Evolutionary conservation across 2,888 invertebrate genomes (phyloP), one percentile per base, ranked within the genome.

Genomic region (Eristalis intricaria): DNA sequence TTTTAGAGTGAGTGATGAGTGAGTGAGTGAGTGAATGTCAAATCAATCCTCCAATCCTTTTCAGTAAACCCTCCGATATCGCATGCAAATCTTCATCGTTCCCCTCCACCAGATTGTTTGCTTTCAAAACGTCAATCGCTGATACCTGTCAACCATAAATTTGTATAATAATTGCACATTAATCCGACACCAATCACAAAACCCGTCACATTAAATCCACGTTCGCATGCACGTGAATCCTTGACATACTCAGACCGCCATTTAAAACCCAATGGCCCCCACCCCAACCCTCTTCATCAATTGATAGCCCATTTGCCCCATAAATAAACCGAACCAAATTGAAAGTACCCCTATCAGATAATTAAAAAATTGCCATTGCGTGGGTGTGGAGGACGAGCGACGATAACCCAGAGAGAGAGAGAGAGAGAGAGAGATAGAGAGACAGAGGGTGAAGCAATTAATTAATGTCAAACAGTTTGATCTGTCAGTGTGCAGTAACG

Each of bases 401-500:
- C 10, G 32, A 32, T 32, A 32, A 32, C 32, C 4, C 32, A 32
- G 7, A n/a, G 26, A 26, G 26, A 26, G 26, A 26, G 26, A 26
- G 26, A 26, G 26, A 4, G n/a, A 19, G 10, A n/a, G n/a, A n/a
- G n/a, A 26, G 26, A 26, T 1, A 26, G 26, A 26, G 26, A 4
- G n/a, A 19, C 2, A 50, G n/a, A n/a, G 43, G 19, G n/a, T 19
- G 50, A 50, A 35, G 23, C 56, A 58, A 58, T 70, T 70, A 38
- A 70, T 70, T 58, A 70, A 38, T 58, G 71, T 71, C 71, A 38
- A 19, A 71, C n/a, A 23, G 35, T 66, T 65, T 73, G 71, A 79
- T 73, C 71, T 43, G 79, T 60, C 58, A 65, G 1, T 50, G 50
- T 8, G 50, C 50, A 50, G 50, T 50, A 50, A n/a, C 19, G 19